These are phyloP conservation scores for Pogoniulus pusillus DNA, from an alignment of 2,797 vertebrate genomes.

Conservation along the genomic window DNA sequence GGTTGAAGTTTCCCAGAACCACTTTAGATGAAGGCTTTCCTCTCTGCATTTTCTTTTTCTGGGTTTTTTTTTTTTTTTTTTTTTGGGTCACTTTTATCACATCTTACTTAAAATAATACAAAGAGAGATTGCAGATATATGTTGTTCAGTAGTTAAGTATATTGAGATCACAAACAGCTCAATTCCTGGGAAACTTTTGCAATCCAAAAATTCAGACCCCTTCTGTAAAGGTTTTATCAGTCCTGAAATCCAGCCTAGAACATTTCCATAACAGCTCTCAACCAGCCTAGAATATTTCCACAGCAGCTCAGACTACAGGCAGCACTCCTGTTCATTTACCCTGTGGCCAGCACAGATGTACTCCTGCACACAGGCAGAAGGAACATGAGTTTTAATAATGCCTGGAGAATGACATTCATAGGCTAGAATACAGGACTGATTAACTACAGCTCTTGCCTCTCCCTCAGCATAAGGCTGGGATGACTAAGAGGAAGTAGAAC, in stretches of 20 bases:
- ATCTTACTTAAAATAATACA: neutral
- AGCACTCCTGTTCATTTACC: accelerated
- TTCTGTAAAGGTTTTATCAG: neutral
- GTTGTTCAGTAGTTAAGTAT: neutral
- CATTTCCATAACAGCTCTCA: neutral
- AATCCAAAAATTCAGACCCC: neutral
- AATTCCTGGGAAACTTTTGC: neutral
- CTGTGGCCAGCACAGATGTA: neutral
- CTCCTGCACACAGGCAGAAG: neutral
- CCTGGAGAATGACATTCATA: neutral
- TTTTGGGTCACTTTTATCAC: neutral
- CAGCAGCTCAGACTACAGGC: neutral
- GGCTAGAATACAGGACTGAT: slow-evolving; percentile 11
- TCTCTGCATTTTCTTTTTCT: neutral
- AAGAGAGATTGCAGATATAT: neutral
- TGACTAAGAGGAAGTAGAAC: slow-evolving; percentile 68
- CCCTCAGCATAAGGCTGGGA: slow-evolving; percentile 46
- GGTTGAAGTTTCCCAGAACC: neutral
- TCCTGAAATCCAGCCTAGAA: neutral
- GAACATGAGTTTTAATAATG: neutral
- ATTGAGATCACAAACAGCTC: neutral
- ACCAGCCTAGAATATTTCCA: neutral
- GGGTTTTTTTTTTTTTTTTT: too few species aligned
- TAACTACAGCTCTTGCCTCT: slow-evolving; percentile 1
- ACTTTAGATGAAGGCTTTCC: neutral